Conservation (phyloP, 1,140 invertebrate species). For the Onthophagus taurus region DNA sequence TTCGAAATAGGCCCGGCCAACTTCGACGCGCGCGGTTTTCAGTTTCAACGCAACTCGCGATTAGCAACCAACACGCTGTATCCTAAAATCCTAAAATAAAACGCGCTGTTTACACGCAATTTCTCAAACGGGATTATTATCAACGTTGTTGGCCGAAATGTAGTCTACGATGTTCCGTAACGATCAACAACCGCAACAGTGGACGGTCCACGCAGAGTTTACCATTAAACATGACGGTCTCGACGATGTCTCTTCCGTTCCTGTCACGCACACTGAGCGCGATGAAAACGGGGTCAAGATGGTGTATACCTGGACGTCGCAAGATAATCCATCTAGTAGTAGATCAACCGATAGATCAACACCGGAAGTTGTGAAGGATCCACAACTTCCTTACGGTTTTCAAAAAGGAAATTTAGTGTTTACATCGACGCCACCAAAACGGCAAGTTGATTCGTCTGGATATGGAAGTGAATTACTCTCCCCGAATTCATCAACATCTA, state of each 20-base stretch:
- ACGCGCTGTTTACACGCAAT: too few species aligned
- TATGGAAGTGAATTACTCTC: constrained; percentile 43
- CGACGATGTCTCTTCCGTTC: constrained; percentile 22
- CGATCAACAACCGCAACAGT: constrained; percentile 37
- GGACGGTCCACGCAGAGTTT: constrained; percentile 52
- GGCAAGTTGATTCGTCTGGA: constrained; percentile 37
- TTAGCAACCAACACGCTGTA: too few species aligned
- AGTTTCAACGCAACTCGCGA: too few species aligned
- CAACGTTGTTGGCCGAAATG: too few species aligned
- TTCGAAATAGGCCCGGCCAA: too few species aligned
- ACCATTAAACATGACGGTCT: constrained; percentile 41
- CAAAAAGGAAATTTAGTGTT: constrained; percentile 46
- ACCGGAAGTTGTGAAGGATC: constrained; percentile 2
- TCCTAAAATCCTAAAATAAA: too few species aligned
- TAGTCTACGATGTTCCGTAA: constrained; percentile 24
- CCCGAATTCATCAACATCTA: constrained; percentile 31
- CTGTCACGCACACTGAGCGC: constrained; percentile 29
- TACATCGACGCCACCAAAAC: constrained; percentile 41
- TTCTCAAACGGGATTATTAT: too few species aligned
- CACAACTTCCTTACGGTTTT: constrained; percentile 34
- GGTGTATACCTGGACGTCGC: constrained; percentile 42
- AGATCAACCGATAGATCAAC: constrained; percentile 6
- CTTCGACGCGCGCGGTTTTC: too few species aligned
- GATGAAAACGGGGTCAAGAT: constrained; percentile 41
- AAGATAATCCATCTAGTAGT: constrained; percentile 13